Evolutionary conservation across 2,113 vertebrate species (phyloP).

Genomic region (Spea bombifrons): DNA sequence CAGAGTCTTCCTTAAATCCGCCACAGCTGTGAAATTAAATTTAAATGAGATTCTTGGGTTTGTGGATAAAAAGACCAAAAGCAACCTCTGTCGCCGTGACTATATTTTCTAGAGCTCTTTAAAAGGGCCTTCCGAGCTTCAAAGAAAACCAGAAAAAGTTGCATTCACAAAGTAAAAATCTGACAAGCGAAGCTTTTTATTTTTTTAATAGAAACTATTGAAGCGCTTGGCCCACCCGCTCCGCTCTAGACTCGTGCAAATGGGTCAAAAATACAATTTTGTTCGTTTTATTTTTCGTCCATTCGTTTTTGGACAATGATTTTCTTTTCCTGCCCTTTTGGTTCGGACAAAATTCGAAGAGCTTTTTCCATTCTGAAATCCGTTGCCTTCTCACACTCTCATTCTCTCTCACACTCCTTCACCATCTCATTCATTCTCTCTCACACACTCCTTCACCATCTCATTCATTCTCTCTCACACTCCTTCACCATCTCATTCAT

Average conservation of each 20-base stretch:
- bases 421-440: too few relatives aligned
- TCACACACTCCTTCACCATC: too few relatives aligned
- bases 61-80: slow-evolving; percentile 50
- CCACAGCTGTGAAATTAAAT: slow-evolving; percentile 56
- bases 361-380: too few relatives aligned
- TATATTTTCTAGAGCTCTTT: not conserved
- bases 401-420: too few relatives aligned
- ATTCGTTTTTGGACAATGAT: too few relatives aligned
- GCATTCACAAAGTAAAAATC: not conserved
- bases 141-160: not conserved
- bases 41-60: slow-evolving; percentile 52
- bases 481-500: too few relatives aligned
- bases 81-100: slow-evolving; percentile 7
- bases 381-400: too few relatives aligned
- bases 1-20: slow-evolving; percentile 58
- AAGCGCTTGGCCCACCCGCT: not conserved
- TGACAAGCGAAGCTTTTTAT: not conserved
- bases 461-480: too few relatives aligned
- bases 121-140: slow-evolving; percentile 1
- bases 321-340: too few relatives aligned
- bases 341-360: too few relatives aligned
- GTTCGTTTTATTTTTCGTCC: too few relatives aligned
- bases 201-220: not conserved
- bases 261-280: too few relatives aligned
- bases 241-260: not conserved